Evolutionary conservation across 2,113 vertebrate species (phyloP).

Genomic region (Colossoma macropomum): DNA sequence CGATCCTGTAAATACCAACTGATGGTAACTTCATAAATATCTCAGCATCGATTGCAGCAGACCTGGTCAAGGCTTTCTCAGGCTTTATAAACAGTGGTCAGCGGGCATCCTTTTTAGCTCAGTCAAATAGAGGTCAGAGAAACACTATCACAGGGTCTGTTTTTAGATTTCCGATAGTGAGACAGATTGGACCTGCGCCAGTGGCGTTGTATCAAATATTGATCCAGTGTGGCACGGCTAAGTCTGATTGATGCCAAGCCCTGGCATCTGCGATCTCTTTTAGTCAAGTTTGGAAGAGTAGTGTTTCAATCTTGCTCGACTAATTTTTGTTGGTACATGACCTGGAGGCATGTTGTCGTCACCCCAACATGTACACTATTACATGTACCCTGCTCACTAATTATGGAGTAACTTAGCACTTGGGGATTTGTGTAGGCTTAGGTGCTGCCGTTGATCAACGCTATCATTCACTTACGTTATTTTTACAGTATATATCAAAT

Average conservation of each 20-base stretch:
- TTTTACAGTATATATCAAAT: too few relatives aligned
- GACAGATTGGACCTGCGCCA: conserved; percentile 15
- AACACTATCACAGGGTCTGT: conserved; percentile 16
- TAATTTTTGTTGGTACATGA: conserved; percentile 27
- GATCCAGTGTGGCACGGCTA: conserved; percentile 35
- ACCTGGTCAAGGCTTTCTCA: not conserved
- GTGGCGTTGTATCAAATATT: conserved; percentile 35
- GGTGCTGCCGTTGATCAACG: not conserved
- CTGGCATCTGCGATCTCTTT: conserved; percentile 3
- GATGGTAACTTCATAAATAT: not conserved
- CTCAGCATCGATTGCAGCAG: not conserved
- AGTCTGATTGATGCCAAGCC: conserved; percentile 35
- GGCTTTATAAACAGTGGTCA: not conserved
- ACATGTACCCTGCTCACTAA: not conserved
- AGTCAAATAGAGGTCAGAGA: conserved; percentile 25
- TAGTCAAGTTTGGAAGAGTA: conserved; percentile 3
- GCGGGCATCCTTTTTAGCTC: not conserved
- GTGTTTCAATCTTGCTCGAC: conserved; percentile 21
- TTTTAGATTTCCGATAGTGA: conserved; percentile 18
- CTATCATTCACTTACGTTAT: too few relatives aligned
- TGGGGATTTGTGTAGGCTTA: not conserved
- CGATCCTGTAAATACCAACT: not conserved
- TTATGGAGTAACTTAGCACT: not conserved
- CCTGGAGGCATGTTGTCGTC: not conserved
- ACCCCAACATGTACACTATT: not conserved